These are phyloP conservation scores for Argynnis bischoffii DNA, from an alignment of 2,888 invertebrate species.

Conservation along the genomic window DNA sequence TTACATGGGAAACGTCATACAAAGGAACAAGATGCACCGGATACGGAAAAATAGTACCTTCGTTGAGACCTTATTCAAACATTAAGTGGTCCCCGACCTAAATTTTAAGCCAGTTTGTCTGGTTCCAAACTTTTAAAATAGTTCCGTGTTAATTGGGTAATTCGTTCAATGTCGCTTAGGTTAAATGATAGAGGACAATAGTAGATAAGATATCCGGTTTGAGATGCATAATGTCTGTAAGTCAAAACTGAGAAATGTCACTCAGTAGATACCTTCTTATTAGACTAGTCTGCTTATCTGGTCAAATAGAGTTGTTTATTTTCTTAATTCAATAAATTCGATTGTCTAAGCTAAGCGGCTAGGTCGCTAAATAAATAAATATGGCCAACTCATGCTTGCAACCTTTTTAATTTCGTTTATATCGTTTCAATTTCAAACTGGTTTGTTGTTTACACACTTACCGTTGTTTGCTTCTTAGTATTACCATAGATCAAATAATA, in stretches of 20 bases:
- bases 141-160: constrained; percentile 4
- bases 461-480: background rate
- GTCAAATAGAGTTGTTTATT: no score
- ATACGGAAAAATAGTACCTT: background rate
- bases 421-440: background rate
- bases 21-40: background rate
- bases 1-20: background rate
- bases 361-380: background rate
- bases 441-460: background rate
- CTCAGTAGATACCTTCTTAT: no score
- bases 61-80: background rate
- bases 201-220: background rate
- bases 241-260: no score
- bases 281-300: no score
- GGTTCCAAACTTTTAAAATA: constrained; percentile 1
- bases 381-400: background rate
- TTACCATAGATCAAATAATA: no score
- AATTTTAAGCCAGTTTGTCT: constrained; percentile 8
- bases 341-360: background rate
- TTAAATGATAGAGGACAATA: constrained; percentile 9
- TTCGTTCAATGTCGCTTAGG: constrained; percentile 13
- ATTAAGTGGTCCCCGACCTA: constrained; percentile 4
- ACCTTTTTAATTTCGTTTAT: background rate
- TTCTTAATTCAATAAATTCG: no score
- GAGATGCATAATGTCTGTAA: background rate